Base-by-base conservation (phyloP, 2,797 vertebrate genomes). In the Diplodus sargus region DNA sequence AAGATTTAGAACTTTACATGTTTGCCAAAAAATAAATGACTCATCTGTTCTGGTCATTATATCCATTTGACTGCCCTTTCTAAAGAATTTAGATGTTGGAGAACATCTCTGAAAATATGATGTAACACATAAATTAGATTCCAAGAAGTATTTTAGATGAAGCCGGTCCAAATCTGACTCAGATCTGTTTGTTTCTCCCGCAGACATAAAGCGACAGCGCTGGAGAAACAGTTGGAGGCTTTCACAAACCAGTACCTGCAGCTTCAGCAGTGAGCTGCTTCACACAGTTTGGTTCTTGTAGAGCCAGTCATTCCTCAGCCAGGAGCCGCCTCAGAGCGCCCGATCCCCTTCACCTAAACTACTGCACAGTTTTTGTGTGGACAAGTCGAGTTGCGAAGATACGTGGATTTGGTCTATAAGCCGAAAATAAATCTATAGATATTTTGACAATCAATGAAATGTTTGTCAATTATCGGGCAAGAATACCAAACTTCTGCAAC, bases 151-250 rank as follows among this genome's bases (percentile, higher is more conserved):
- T 14, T 15, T 48, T 20, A 9, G 17, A 28, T 62, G 7, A 64
- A 28, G 7, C 67, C 59, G 8, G 18, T 43, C 34, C 8, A 15
- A 28, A 28, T 61, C 5, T 5, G 0, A 39, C 10, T 39, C 39
- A 39, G 3, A 39, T 66, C 18, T 63, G 17, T 78, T 61, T 79
- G 3, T 85, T 63, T 74, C 52, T 12, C 82, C 79, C 74, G 87
- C 94, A 99, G 98, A 91, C 97, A 98, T 90, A 98, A 98, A 96
- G 97, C 98, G 17, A 95, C 97, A 57, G 95, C 92, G 20, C 93
- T 99, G 81, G 97, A 99, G 94, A 94, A 81, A 1, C 95, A 98
- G 84, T 89, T 99, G 92, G 97, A 98, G 90, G 91, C 77, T 67
- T 99, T 99, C 92, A 96, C 96, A 14, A 95, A 94, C 70, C 95